A percentile compares a stretch with the other conserved stretches of the same genome.
Conservation (phyloP, 2,797 vertebrate species). For the Parauchenoglanis punctatus region DNA sequence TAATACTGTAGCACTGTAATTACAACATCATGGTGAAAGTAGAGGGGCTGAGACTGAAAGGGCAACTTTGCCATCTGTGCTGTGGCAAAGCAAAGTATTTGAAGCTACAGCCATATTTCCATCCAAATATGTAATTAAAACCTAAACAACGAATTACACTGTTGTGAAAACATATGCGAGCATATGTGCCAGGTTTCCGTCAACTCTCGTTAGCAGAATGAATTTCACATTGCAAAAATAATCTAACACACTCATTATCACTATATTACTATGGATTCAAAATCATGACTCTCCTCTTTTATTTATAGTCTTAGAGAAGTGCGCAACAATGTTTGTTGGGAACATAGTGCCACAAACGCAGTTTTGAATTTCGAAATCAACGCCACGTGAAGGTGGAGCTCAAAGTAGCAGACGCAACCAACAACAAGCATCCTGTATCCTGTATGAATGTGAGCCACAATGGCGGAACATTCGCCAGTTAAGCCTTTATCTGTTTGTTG, state of each 20-base stretch:
- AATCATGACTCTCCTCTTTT: background rate
- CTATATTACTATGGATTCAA: background rate
- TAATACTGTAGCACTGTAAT: slow-evolving; percentile 34
- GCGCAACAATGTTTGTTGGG: background rate
- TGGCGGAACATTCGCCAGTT: background rate
- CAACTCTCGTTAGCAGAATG: background rate
- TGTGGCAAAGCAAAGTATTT: slow-evolving; percentile 20
- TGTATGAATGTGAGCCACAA: background rate
- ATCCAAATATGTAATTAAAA: slow-evolving; percentile 14
- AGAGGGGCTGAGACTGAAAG: slow-evolving; percentile 18
- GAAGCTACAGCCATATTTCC: slow-evolving; percentile 16
- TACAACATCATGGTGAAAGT: slow-evolving; percentile 27
- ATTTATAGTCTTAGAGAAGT: background rate
- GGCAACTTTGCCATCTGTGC: slow-evolving; percentile 18
- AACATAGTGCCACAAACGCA: background rate
- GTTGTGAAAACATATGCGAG: background rate
- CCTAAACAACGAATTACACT: background rate
- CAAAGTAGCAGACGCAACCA: background rate
- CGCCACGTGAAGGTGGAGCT: background rate
- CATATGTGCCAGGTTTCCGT: background rate
- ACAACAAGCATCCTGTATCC: background rate
- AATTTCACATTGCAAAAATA: background rate
- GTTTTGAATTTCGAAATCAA: background rate
- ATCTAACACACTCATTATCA: background rate
- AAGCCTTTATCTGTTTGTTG: background rate